Evolutionary conservation across 92 coral and sea anemone species (phyloP).

Genomic region (Paragorgia papillata): DNA sequence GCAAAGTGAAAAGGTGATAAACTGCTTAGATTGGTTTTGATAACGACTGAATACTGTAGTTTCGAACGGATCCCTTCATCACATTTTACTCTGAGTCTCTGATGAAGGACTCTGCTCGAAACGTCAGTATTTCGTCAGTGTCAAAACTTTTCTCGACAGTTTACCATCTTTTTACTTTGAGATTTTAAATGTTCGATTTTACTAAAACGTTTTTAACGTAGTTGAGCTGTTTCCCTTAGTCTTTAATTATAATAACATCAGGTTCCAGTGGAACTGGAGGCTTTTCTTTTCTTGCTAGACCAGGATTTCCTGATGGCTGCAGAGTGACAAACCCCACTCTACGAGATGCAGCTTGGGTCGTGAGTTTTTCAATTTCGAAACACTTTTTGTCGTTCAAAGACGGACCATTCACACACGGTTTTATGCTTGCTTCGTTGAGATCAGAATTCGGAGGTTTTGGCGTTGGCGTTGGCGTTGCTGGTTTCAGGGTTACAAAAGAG

Average conservation of each 20-base stretch:
- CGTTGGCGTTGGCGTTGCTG: neutral
- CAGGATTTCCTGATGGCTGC: neutral
- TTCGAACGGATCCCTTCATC: too few species aligned
- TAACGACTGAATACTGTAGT: too few species aligned
- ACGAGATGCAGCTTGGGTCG: neutral
- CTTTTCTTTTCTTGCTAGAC: neutral
- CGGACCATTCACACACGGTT: neutral
- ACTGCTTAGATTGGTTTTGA: too few species aligned
- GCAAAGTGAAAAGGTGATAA: too few species aligned
- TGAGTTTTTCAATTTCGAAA: neutral
- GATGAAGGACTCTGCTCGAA: too few species aligned
- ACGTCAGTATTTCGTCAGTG: too few species aligned
- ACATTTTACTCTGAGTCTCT: too few species aligned
- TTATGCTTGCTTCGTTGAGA: neutral
- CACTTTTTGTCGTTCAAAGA: neutral
- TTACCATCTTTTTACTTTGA: too few species aligned
- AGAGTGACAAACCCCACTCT: conserved; percentile 26
- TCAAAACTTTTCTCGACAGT: too few species aligned
- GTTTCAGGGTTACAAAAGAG: neutral
- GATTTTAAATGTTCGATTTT: too few species aligned
- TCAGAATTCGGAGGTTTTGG: neutral
- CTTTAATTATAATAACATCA: neutral
- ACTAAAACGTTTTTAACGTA: too few species aligned
- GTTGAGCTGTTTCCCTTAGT: too few species aligned
- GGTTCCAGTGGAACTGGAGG: conserved; percentile 33